These are phyloP conservation scores for Cyprinodon brontotheroides DNA, from an alignment of 2,113 vertebrate genomes.

Conservation along the genomic window DNA sequence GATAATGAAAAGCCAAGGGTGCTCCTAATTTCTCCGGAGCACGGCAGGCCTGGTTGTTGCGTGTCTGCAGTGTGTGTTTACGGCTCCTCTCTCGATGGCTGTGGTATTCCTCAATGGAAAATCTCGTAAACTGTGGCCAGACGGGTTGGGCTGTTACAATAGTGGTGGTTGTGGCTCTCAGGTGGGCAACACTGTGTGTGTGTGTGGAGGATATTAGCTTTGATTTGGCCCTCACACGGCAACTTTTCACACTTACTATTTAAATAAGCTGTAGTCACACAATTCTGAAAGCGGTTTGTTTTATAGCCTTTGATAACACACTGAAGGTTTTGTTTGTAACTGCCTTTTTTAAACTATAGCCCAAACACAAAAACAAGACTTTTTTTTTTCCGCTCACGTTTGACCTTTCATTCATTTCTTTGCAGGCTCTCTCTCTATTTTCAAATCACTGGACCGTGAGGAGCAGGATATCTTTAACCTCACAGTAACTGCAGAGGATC, in stretches of 20 bases:
- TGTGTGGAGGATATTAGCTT: conserved; percentile 54
- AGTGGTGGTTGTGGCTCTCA: conserved; percentile 67
- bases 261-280: conserved; percentile 47
- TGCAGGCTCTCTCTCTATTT: conserved; percentile 89
- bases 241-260: conserved; percentile 61
- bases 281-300: conserved; percentile 34
- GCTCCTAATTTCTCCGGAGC: conserved; percentile 74
- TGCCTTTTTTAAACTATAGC: conserved; percentile 24
- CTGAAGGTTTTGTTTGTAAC: conserved; percentile 17
- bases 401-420: conserved; percentile 40
- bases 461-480: conserved; percentile 87
- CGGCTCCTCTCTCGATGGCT: conserved; percentile 58
- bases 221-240: conserved; percentile 69
- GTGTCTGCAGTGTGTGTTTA: conserved; percentile 79
- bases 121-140: conserved; percentile 78
- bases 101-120: conserved; percentile 75
- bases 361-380: conserved; percentile 28
- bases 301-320: conserved; percentile 56
- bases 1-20: conserved; percentile 71
- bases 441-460: conserved; percentile 90
- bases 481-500: conserved; percentile 88
- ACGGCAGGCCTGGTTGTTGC: conserved; percentile 76
- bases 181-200: conserved; percentile 67
- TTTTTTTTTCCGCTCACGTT: conserved; percentile 27
- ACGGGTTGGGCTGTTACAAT: conserved; percentile 63